Conservation (phyloP, 1,140 invertebrate genomes). For the Drosophila mauritiana region DNA sequence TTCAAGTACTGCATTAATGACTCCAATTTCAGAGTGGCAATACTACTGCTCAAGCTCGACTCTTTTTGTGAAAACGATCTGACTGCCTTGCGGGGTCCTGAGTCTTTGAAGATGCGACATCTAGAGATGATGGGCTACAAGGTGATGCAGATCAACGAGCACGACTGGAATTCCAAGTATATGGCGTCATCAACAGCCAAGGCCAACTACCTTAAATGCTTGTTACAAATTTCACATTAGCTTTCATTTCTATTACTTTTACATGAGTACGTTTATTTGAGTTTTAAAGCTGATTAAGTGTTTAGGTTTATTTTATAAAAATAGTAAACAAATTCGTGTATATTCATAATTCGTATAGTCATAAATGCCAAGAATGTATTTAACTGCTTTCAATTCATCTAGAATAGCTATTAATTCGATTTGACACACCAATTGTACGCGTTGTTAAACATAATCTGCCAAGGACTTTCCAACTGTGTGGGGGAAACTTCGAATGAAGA, state of each 20-base stretch:
- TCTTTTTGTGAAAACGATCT: conserved; percentile 83
- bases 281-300: conserved; percentile 3
- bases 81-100: conserved; percentile 83
- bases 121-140: conserved; percentile 87
- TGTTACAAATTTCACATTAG: conserved; percentile 68
- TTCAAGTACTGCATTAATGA: neutral
- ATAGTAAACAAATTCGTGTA: conserved; percentile 12
- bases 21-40: conserved; percentile 75
- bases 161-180: conserved; percentile 86
- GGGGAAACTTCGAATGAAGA: conserved; percentile 73
- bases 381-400: neutral
- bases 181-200: conserved; percentile 79
- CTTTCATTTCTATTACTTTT: neutral
- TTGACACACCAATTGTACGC: conserved; percentile 91
- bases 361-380: conserved; percentile 4
- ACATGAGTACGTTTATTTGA: neutral
- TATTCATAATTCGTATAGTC: neutral
- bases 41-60: conserved; percentile 80
- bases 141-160: conserved; percentile 85
- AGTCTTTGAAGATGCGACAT: conserved; percentile 85
- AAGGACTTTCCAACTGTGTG: conserved; percentile 89
- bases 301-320: neutral
- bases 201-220: conserved; percentile 82
- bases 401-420: neutral
- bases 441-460: conserved; percentile 96